Evolutionary conservation across 2,797 vertebrate species (phyloP).

Genomic region (Hipposideros larvatus): DNA sequence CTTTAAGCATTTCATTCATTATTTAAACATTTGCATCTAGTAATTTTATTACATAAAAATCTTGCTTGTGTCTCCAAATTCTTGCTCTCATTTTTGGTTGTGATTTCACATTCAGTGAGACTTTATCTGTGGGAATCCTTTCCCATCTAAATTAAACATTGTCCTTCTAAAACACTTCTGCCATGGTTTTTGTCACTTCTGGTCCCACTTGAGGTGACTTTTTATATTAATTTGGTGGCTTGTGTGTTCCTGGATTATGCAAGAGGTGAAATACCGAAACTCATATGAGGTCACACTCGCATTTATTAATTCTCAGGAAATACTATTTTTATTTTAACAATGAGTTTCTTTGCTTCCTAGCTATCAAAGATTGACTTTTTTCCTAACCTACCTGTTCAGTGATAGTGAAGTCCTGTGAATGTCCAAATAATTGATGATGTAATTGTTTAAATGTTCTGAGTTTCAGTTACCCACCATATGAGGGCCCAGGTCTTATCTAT

Average conservation of each 20-base stretch:
- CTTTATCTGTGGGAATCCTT: background rate
- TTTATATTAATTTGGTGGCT: background rate
- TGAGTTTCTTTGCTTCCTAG: background rate
- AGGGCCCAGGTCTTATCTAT: background rate
- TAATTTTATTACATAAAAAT: background rate
- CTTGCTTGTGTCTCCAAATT: background rate
- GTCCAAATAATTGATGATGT: background rate
- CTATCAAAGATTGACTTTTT: background rate
- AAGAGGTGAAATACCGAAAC: background rate
- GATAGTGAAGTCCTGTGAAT: background rate
- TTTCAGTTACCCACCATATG: background rate
- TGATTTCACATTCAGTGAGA: background rate
- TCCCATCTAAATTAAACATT: background rate
- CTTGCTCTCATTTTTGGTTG: background rate
- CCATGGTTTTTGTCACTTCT: constrained; percentile 1
- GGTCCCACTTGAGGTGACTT: background rate
- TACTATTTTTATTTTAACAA: background rate
- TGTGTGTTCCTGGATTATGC: background rate
- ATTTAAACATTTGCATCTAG: background rate
- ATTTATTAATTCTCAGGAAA: background rate
- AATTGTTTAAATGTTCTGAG: background rate
- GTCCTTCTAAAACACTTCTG: background rate
- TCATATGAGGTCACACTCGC: background rate
- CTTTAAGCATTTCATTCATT: background rate
- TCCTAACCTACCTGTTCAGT: background rate